A percentile compares a stretch with the other conserved stretches of the same genome.
Evolutionary conservation across 2,888 invertebrate species (phyloP).

Genomic region (Ferdinandea cuprea): DNA sequence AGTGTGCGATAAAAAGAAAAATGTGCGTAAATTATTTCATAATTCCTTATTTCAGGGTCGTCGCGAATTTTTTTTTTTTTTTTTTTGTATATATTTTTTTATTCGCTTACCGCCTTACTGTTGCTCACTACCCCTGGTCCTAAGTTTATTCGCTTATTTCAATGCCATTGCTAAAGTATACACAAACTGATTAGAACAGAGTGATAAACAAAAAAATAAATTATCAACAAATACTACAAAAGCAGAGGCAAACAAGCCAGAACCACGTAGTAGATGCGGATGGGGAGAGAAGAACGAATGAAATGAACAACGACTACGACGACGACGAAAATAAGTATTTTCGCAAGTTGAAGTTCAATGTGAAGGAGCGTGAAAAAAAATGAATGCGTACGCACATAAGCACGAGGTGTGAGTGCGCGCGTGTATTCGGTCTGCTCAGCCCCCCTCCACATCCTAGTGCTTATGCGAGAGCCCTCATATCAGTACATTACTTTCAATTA

Average conservation of each 20-base stretch:
- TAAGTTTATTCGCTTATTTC: slow-evolving; percentile 49
- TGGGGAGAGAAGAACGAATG: neutral
- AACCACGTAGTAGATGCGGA: slow-evolving; percentile 6
- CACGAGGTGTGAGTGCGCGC: slow-evolving; percentile 67
- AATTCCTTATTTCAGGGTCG: slow-evolving; percentile 65
- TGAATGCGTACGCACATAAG: slow-evolving; percentile 29
- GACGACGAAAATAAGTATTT: slow-evolving; percentile 51
- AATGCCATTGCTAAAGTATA: slow-evolving; percentile 69
- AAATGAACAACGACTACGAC: slow-evolving; percentile 2
- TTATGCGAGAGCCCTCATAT: slow-evolving; percentile 6
- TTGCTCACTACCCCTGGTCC: neutral
- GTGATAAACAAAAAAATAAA: slow-evolving; percentile 67
- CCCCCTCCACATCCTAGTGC: slow-evolving; percentile 5
- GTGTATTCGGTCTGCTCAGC: slow-evolving; percentile 38
- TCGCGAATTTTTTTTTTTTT: slow-evolving; percentile 12
- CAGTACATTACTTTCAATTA: slow-evolving; percentile 29
- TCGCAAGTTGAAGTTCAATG: slow-evolving; percentile 71
- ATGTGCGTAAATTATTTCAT: slow-evolving; percentile 64
- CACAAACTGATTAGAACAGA: slow-evolving; percentile 70
- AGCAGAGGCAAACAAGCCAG: neutral
- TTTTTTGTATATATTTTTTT: neutral
- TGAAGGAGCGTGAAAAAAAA: slow-evolving; percentile 61
- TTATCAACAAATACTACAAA: slow-evolving; percentile 58
- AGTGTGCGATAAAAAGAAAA: slow-evolving; percentile 54
- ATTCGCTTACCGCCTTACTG: neutral